Conservation (phyloP, 2,113 vertebrate genomes). For the Rhombomys opimus region DNA sequence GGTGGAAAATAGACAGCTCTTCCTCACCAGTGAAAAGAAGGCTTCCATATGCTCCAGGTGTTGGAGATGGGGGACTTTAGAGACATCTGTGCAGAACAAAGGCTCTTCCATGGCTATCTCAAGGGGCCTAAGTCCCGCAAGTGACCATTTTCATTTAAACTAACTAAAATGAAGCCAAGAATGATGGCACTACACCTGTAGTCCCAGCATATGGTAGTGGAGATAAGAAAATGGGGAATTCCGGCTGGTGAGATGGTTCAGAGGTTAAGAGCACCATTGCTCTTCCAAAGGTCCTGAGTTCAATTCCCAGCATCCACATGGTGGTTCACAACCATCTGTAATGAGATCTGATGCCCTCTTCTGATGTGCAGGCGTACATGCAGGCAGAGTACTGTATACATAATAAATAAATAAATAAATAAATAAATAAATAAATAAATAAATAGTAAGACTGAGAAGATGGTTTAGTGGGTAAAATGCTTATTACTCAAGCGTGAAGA, state of each 20-base stretch:
- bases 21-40: background rate
- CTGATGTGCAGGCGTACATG: too few relatives aligned
- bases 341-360: too few relatives aligned
- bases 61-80: background rate
- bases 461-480: background rate
- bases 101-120: accelerated
- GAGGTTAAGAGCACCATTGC: too few relatives aligned
- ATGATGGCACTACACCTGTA: too few relatives aligned
- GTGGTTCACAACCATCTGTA: too few relatives aligned
- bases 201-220: background rate
- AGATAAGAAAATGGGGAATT: background rate
- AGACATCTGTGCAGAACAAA: background rate
- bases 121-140: accelerated
- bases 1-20: background rate
- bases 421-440: background rate
- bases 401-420: too few relatives aligned
- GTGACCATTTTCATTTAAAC: background rate
- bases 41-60: background rate
- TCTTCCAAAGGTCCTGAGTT: too few relatives aligned
- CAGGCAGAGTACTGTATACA: too few relatives aligned
- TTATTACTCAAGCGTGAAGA: background rate
- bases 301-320: too few relatives aligned
- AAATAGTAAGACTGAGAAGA: background rate
- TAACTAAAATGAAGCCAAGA: background rate
- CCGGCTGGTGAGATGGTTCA: too few relatives aligned